Base-by-base conservation (phyloP, 1,140 invertebrate genomes). In the Aphelenchoides fujianensis region DNA sequence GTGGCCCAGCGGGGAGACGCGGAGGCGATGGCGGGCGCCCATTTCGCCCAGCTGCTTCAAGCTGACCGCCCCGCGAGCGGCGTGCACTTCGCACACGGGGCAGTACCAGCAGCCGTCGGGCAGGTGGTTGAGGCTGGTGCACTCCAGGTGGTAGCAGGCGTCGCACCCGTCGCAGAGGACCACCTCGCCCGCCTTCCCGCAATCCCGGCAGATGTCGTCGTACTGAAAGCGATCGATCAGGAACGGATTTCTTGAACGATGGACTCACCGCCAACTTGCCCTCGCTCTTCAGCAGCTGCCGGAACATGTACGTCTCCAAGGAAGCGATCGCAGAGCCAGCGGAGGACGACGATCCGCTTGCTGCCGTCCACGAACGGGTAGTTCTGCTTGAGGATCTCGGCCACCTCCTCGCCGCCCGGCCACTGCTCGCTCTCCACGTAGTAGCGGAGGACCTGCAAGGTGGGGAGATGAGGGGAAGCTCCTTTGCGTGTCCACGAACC, bases 141-240 rank as follows among this genome's bases (percentile, higher is more conserved):
- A 78, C 2, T 66, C 62, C 2, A 77, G 16, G 66, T 78, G 77
- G 52, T 78, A 78, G 28, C 71, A 74, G 34, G 77, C 77, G n/a
- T 80, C 77, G 30, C 77, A 78, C 23, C 71, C 74, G 68, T 77
- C 75, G 35, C 77, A 78, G 9, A 74, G 52, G 23, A 78, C 28
- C 2, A 80, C 34, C 27, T 73, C 71, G 28, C 76, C 78, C 1
- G 64, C 48, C 55, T 80, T 79, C 7, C 97, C 94, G 85, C 96
- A 98, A 53, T 91, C 90, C 81, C 95, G 88, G 84, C 94, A 97
- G 84, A 95, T 92, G 85, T 96, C 93, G 86, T 97, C 93, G 34
- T 78, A 57, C 77, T 77, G 36, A 76, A 80, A 80, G 19, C n/a
- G 23, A 12, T 2, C 54, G n/a, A n/a, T n/a, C 12, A 16, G 34